Percentiles rank a stretch among this genome's conserved stretches.
phyloP scores from a whole-genome alignment of 2,888 invertebrate genomes.

The Serripes groenlandicus region DNA sequence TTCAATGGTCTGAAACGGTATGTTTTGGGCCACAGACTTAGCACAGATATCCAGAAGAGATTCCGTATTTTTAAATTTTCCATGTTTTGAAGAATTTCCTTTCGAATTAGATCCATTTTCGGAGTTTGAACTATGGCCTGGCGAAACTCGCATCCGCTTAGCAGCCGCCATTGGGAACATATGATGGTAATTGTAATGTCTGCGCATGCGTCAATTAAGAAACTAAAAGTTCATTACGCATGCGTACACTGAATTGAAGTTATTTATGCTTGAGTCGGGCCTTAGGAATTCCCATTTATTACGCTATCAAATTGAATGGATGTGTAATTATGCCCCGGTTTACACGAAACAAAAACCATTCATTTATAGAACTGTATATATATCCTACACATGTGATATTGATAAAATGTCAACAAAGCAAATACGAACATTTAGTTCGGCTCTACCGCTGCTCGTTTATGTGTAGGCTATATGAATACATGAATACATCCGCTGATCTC shows the following conservation, averaged over 20 bases:
- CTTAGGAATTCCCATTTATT: slow-evolving; percentile 75
- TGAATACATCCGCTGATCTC: no score
- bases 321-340: slow-evolving; percentile 66
- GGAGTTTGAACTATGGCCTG: slow-evolving; percentile 75
- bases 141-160: slow-evolving; percentile 82
- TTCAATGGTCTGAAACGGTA: slow-evolving; percentile 95
- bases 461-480: no score
- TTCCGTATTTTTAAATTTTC: slow-evolving; percentile 87
- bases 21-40: slow-evolving; percentile 93
- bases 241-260: slow-evolving; percentile 69
- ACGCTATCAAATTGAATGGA: slow-evolving; percentile 75
- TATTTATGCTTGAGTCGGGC: slow-evolving; percentile 73
- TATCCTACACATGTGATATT: slow-evolving; percentile 49
- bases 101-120: slow-evolving; percentile 73
- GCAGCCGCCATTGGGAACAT: slow-evolving; percentile 84
- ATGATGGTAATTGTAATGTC: slow-evolving; percentile 69
- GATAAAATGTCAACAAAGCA: slow-evolving; percentile 71
- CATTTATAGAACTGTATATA: slow-evolving; percentile 58
- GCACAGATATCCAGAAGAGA: slow-evolving; percentile 94
- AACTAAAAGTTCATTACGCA: slow-evolving; percentile 74
- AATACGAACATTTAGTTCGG: slow-evolving; percentile 27
- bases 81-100: slow-evolving; percentile 76
- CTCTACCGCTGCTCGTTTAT: no score
- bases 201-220: slow-evolving; percentile 79
- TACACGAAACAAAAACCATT: slow-evolving; percentile 64